Evolutionary conservation across 1,140 invertebrate genomes (phyloP).

Genomic region (Aphis gossypii): DNA sequence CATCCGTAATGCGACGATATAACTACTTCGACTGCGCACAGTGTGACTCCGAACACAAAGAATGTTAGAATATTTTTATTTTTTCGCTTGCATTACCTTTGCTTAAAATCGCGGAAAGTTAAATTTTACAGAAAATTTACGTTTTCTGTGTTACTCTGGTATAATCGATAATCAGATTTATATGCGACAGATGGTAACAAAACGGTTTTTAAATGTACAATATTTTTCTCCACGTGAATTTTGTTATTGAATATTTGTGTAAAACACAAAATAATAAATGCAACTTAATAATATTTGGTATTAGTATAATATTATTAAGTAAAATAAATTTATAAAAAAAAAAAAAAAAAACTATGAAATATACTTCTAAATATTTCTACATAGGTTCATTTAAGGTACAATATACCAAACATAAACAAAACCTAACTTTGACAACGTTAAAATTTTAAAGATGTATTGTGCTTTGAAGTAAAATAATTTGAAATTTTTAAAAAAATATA

Average conservation of each 20-base stretch:
- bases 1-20: background rate
- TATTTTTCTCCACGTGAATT: background rate
- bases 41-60: background rate
- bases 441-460: background rate
- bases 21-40: background rate
- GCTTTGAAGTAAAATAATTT: background rate
- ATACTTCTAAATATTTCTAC: background rate
- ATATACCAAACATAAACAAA: background rate
- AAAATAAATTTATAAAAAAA: background rate
- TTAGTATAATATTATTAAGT: background rate
- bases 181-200: background rate
- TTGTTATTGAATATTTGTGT: background rate
- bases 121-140: background rate
- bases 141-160: background rate
- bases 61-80: background rate
- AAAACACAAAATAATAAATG: background rate
- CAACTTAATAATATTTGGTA: background rate
- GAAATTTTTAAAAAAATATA: background rate
- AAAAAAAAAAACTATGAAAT: background rate
- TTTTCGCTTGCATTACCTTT: background rate
- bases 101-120: background rate
- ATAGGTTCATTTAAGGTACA: background rate
- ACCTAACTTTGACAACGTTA: background rate
- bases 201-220: background rate
- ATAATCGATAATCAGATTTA: background rate